phyloP scores from a whole-genome alignment of 2,888 invertebrate genomes.

The Apoda limacodes region DNA sequence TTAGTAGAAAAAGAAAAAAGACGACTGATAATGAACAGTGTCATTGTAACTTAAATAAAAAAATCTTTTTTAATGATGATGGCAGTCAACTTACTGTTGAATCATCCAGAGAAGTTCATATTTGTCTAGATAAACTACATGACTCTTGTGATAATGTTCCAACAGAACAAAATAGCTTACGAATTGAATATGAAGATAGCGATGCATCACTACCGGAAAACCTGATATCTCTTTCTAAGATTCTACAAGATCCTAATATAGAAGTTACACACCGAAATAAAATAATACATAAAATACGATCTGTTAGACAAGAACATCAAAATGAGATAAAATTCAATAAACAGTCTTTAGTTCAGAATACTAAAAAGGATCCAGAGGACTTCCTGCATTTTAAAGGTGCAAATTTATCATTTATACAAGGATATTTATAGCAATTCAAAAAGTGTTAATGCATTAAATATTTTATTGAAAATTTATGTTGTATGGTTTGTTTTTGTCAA shows the following conservation, averaged over 20 bases:
- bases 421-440: no score
- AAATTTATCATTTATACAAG: constrained; percentile 44
- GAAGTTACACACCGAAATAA: constrained; percentile 29
- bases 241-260: constrained; percentile 33
- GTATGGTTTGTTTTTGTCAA: no score
- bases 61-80: constrained; percentile 51
- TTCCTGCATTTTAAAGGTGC: constrained; percentile 45
- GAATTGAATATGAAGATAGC: constrained; percentile 8
- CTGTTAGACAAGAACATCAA: constrained; percentile 30
- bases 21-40: constrained; percentile 26
- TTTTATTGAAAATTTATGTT: constrained; percentile 4
- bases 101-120: constrained; percentile 28
- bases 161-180: background rate
- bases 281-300: constrained; percentile 39
- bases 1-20: constrained; percentile 11
- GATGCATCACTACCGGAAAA: constrained; percentile 33
- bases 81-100: constrained; percentile 33
- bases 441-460: constrained; percentile 2
- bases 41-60: constrained; percentile 37
- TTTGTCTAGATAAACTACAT: constrained; percentile 30
- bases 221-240: constrained; percentile 28
- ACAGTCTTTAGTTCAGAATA: constrained; percentile 32
- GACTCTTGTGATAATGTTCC: background rate
- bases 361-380: constrained; percentile 39
- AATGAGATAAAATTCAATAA: constrained; percentile 41